phyloP scores from a whole-genome alignment of 23 tunicate genomes.

The Botrylloides violaceus region DNA sequence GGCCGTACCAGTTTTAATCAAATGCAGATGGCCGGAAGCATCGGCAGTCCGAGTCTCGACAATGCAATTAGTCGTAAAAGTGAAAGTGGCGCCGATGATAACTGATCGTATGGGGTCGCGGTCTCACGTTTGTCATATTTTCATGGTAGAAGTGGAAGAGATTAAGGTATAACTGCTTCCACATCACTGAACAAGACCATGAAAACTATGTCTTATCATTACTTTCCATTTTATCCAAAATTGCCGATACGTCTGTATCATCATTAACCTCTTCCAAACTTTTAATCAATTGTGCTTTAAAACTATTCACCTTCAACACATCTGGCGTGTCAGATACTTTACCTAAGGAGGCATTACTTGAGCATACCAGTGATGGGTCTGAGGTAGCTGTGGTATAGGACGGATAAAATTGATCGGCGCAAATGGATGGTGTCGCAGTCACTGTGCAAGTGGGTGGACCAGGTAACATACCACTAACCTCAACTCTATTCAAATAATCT shows the following conservation, averaged over 20 bases:
- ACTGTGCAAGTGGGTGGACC: background rate
- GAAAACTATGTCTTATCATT: too few relatives aligned
- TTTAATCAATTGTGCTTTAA: background rate
- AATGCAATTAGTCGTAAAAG: too few relatives aligned
- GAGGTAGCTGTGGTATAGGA: background rate
- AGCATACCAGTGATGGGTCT: background rate
- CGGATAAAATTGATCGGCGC: too few relatives aligned
- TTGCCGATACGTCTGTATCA: background rate
- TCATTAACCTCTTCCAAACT: background rate
- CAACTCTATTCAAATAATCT: conserved; percentile 53
- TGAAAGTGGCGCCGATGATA: too few relatives aligned
- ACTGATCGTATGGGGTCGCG: too few relatives aligned
- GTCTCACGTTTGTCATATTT: too few relatives aligned
- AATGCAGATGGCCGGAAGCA: too few relatives aligned
- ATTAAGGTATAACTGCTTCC: too few relatives aligned
- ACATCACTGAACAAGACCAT: too few relatives aligned
- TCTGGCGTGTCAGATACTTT: background rate
- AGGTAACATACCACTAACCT: background rate
- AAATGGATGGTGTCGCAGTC: background rate
- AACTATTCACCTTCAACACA: background rate
- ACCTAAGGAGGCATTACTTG: background rate
- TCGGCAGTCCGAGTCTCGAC: too few relatives aligned
- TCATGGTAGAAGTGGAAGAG: too few relatives aligned
- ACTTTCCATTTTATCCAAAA: background rate
- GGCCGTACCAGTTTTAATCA: too few relatives aligned